Evolutionary conservation across 2,888 invertebrate species (phyloP).

Genomic region (Drosophila quinaria): DNA sequence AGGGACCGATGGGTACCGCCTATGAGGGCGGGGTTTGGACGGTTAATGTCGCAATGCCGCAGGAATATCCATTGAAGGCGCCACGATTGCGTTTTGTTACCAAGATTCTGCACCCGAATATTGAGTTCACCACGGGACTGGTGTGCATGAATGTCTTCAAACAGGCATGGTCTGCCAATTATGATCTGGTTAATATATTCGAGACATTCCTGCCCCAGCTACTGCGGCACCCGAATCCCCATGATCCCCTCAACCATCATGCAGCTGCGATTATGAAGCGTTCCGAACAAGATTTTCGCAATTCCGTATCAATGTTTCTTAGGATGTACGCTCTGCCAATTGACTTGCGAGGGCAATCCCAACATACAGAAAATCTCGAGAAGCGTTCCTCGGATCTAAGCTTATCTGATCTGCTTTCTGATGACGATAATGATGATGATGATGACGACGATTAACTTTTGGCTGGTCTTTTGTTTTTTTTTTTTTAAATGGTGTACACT

Average conservation of each 20-base stretch:
- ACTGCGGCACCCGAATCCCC: constrained; percentile 66
- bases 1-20: constrained; percentile 68
- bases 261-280: constrained; percentile 63
- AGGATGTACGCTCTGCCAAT: constrained; percentile 63
- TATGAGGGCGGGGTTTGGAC: constrained; percentile 71
- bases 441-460: constrained; percentile 56
- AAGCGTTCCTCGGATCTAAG: constrained; percentile 65
- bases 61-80: constrained; percentile 67
- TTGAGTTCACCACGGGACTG: constrained; percentile 64
- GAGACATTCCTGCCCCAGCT: constrained; percentile 69
- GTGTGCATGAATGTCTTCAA: constrained; percentile 73
- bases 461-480: constrained; percentile 57
- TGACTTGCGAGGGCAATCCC: constrained; percentile 15
- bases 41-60: constrained; percentile 60
- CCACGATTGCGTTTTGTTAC: constrained; percentile 64
- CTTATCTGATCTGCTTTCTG: constrained; percentile 60
- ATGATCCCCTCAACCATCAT: constrained; percentile 63
- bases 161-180: constrained; percentile 71
- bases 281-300: constrained; percentile 59
- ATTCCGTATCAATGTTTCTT: constrained; percentile 55
- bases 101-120: constrained; percentile 69
- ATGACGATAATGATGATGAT: constrained; percentile 60
- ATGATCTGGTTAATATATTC: constrained; percentile 70
- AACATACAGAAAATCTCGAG: constrained; percentile 39
- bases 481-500: constrained; percentile 40